Evolutionary conservation across 2,797 vertebrate genomes (phyloP), one percentile per base, ranked within the genome.

Genomic region (Choloepus didactylus): DNA sequence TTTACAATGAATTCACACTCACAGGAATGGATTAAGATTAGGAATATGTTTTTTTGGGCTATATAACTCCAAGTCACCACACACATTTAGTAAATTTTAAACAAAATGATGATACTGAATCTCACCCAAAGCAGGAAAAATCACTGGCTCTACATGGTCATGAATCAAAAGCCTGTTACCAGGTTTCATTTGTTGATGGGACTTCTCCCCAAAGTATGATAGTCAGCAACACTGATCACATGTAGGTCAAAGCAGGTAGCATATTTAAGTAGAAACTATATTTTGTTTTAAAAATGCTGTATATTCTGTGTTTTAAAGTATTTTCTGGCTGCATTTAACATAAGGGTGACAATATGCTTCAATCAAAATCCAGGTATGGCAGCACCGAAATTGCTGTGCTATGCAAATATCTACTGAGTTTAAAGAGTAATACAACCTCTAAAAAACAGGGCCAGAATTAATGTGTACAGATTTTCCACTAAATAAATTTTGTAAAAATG

Each of bases 151-250:
- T 82, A 1, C 31, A 75, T 91, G 70, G 75, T 35, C 80, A 49
- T 79, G 41, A 93, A 95, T 31, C 2, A 95, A 70, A 92, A 75
- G 9, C 77, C 64, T 93, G 31, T 87, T 88, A 46, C 15, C 76
- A 96, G 9, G 14, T 72, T 91, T 18, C 11, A 66, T 94, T 95
- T 90, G 75, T 82, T 94, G n/a, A 96, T 38, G 12, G 41, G 5
- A 4, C 81, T 86, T 95, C 86, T 93, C 89, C 54, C 62, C 90
- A 97, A 86, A 73, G 38, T 1, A 89, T 91, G 95, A 86, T 87
- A 95, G 95, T 93, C 5, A 95, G 69, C 92, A 96, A 95, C 67
- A 96, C 46, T 89, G 93, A 97, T 94, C 76, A 79, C 9, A 84
- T 25, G 54, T 83, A 93, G 76, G 77, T 95, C 89, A 80, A 29